These are phyloP conservation scores for Hydropsyche tenuis DNA, from an alignment of 1,140 invertebrate genomes.

Conservation along the genomic window DNA sequence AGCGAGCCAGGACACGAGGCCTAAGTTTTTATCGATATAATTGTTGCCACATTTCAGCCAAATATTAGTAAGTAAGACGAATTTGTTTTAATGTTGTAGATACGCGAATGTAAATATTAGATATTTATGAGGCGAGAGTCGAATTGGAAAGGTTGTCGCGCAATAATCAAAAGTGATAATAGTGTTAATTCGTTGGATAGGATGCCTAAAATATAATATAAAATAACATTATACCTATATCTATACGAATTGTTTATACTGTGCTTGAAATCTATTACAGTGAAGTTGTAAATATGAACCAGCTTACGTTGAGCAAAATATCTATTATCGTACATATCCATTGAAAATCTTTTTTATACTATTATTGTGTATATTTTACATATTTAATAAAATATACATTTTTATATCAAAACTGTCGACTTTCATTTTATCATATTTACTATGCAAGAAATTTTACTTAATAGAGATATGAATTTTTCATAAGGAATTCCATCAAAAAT, in stretches of 20 bases:
- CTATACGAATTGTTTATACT: background rate
- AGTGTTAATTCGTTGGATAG: slow-evolving; percentile 16
- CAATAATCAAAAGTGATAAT: slow-evolving; percentile 38
- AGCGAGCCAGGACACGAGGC: slow-evolving; percentile 54
- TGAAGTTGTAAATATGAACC: slow-evolving; percentile 12
- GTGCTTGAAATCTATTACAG: slow-evolving; percentile 17
- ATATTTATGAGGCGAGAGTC: background rate
- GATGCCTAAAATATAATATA: slow-evolving; percentile 6
- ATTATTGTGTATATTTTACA: slow-evolving; percentile 28
- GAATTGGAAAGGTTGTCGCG: slow-evolving; percentile 27
- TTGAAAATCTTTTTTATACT: slow-evolving; percentile 16
- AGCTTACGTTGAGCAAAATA: slow-evolving; percentile 4
- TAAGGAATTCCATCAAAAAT: slow-evolving; percentile 1
- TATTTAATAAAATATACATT: slow-evolving; percentile 27
- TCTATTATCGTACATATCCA: slow-evolving; percentile 27
- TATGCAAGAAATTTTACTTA: too few relatives aligned
- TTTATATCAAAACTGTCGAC: slow-evolving; percentile 2
- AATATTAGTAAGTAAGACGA: background rate
- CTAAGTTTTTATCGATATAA: slow-evolving; percentile 16
- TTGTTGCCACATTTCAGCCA: slow-evolving; percentile 27
- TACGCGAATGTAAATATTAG: slow-evolving; percentile 8
- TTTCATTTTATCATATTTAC: background rate
- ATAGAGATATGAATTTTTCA: background rate
- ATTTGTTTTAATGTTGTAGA: background rate
- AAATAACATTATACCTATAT: background rate